Conservation (phyloP, 2,113 vertebrate species). For the Lota lota region DNA sequence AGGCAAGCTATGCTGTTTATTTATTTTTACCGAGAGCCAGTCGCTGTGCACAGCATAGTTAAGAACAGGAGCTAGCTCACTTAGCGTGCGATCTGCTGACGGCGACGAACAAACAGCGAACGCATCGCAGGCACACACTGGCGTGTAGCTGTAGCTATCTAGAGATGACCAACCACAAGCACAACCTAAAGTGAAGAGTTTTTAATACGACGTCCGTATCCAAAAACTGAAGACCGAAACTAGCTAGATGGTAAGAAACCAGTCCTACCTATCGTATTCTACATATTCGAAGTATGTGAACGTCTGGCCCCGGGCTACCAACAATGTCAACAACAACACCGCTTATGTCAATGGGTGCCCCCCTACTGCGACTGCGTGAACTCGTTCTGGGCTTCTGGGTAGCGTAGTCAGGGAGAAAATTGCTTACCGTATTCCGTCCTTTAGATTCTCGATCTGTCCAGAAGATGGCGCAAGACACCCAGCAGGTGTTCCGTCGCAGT, state of each 20-base stretch:
- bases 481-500: too few relatives aligned
- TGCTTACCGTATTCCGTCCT: too few relatives aligned
- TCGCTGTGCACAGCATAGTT: neutral
- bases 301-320: too few relatives aligned
- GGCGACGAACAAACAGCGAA: conserved; percentile 5
- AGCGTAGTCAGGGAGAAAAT: too few relatives aligned
- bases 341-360: too few relatives aligned
- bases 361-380: too few relatives aligned
- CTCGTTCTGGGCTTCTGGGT: too few relatives aligned
- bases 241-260: conserved; percentile 12
- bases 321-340: too few relatives aligned
- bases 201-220: too few relatives aligned
- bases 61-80: neutral
- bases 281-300: conserved; percentile 43
- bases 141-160: conserved; percentile 23
- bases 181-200: neutral
- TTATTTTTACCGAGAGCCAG: neutral
- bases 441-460: too few relatives aligned
- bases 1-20: neutral
- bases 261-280: conserved; percentile 8
- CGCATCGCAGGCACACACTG: conserved; percentile 36
- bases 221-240: neutral
- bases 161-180: too few relatives aligned
- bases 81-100: conserved; percentile 5
- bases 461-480: too few relatives aligned